Evolutionary conservation across 2,888 invertebrate genomes (phyloP), one percentile per base, ranked within the genome.

Genomic region (Cordilura impudica): DNA sequence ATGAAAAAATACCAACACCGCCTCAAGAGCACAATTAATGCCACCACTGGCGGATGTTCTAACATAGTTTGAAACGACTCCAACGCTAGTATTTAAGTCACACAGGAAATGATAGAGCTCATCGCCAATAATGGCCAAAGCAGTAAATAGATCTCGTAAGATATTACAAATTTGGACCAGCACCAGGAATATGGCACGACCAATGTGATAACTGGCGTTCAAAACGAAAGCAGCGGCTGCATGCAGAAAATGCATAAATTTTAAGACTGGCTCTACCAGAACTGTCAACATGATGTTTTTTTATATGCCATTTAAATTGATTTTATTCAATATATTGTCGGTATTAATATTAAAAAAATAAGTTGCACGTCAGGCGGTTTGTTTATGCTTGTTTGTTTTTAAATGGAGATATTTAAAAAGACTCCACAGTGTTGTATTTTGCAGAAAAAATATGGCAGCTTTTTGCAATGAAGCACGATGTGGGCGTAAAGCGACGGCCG

Each of bases 81-180:
- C 69, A 6, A 83, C 8, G 45, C 71, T 82, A 7, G 26, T 12
- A 54, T 83, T 74, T 1, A 84, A 77, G 21, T 83, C 83, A 6
- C 76, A 70, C 0, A 83, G 10, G 43, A 84, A 83, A 4, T 72
- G 14, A 78, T 81, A 83, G 5, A 84, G 71, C 31, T 84, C 84
- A 45, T 84, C 84, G 0, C 82, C 66, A 60, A 84, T 75, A 47
- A 84, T 77, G 0, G 21, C 69, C 5, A 83, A 39, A 3, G 76
- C 82, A 2, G 67, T 60, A 21, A 78, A 78, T n/a, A 82, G 14
- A 8, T 75, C 71, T 1, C 61, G 23, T 18, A 79, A n/a, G 23
- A 80, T 69, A 19, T 53, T 26, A 1, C 79, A 83, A 21, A 71
- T 53, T 61, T 82, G 49, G 18, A 77, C 39, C 3, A 83, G n/a